Conservation (phyloP, 2,797 vertebrate genomes). For the Fratercula arctica region DNA sequence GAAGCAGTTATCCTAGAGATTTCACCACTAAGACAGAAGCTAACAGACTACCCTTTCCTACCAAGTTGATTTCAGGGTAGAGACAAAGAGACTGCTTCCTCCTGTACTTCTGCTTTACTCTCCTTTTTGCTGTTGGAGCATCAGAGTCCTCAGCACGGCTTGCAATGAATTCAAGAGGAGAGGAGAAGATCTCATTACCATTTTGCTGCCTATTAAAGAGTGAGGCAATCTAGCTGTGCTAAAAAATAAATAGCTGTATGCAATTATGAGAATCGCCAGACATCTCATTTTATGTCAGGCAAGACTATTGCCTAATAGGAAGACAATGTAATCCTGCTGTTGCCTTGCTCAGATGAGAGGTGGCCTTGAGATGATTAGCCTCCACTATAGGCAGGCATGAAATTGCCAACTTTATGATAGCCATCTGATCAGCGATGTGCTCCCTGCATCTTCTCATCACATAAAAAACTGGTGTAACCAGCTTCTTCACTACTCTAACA, state of each 20-base stretch:
- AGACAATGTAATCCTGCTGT: not conserved
- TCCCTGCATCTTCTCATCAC: not conserved
- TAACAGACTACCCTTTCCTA: not conserved
- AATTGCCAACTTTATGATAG: not conserved
- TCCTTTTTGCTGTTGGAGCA: not conserved
- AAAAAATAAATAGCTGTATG: constrained; percentile 35
- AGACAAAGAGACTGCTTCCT: not conserved
- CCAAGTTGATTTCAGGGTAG: not conserved
- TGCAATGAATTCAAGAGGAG: not conserved
- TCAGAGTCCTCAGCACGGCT: not conserved
- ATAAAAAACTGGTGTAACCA: not conserved
- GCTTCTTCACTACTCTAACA: not conserved
- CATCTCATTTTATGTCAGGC: constrained; percentile 13
- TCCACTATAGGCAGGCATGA: not conserved
- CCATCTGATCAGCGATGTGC: not conserved
- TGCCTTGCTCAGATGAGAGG: not conserved
- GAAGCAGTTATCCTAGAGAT: not conserved
- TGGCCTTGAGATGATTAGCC: not conserved
- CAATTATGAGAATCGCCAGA: constrained; percentile 40
- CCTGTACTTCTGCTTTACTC: not conserved
- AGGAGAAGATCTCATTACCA: not conserved
- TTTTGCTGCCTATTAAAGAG: constrained; percentile 19
- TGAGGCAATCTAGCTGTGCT: not conserved
- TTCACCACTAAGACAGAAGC: not conserved
- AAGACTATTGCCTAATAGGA: constrained; percentile 22